phyloP scores from a whole-genome alignment of 1,140 invertebrate genomes.

The Polypedilum pembai region DNA sequence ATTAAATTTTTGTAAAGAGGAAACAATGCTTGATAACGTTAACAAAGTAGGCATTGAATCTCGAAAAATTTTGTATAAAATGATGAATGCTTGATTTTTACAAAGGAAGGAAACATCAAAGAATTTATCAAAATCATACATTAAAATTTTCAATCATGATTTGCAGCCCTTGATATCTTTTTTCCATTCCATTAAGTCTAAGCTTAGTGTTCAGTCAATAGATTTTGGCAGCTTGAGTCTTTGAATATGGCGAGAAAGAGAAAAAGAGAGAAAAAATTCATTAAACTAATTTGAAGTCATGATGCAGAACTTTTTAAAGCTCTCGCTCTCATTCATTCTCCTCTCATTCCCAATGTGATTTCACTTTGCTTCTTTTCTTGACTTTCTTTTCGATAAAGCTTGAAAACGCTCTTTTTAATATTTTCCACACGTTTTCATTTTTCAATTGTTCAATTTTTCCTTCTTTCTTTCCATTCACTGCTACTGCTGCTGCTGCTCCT shows the following conservation, averaged over 20 bases:
- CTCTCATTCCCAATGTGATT: not conserved
- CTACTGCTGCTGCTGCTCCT: no score
- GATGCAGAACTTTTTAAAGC: constrained; percentile 10
- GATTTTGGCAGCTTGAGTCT: not conserved
- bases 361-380: not conserved
- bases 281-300: constrained; percentile 19
- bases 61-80: no score
- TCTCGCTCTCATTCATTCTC: not conserved
- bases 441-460: constrained; percentile 23
- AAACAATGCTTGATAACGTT: no score
- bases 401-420: not conserved
- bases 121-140: no score
- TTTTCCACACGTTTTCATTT: constrained; percentile 28
- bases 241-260: not conserved
- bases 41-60: no score
- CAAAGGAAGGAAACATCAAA: no score
- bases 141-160: no score
- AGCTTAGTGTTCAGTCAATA: constrained; percentile 5
- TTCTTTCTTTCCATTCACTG: not conserved
- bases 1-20: no score
- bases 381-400: not conserved
- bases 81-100: no score
- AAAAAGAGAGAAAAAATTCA: not conserved
- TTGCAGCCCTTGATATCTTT: not conserved
- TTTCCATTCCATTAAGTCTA: not conserved